Evolutionary conservation across 2,888 invertebrate species (phyloP).

Genomic region (Callosobruchus maculatus): DNA sequence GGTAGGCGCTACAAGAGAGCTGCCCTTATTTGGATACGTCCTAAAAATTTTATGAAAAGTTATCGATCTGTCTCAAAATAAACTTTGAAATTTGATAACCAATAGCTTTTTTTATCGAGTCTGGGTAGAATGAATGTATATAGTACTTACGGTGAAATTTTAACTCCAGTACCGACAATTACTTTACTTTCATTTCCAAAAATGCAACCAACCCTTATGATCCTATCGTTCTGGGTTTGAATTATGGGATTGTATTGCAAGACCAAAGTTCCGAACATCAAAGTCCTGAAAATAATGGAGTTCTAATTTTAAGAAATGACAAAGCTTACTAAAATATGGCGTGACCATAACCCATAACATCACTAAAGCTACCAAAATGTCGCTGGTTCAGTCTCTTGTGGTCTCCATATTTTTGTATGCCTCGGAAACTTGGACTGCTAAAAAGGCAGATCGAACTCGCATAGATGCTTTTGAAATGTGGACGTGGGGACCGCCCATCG

Average conservation of each 20-base stretch:
- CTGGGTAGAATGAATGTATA: too few species aligned
- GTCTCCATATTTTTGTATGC: too few species aligned
- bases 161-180: constrained; percentile 57
- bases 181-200: constrained; percentile 54
- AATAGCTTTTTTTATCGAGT: too few species aligned
- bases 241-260: constrained; percentile 82
- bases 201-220: constrained; percentile 77
- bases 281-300: constrained; percentile 58
- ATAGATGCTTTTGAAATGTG: too few species aligned
- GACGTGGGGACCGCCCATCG: too few species aligned
- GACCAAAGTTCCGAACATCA: constrained; percentile 72
- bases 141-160: constrained; percentile 54
- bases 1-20: constrained; percentile 51
- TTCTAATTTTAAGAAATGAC: too few species aligned
- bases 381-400: too few species aligned
- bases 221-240: constrained; percentile 79
- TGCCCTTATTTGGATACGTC: constrained; percentile 48
- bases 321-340: too few species aligned
- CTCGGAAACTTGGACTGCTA: too few species aligned
- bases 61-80: not conserved
- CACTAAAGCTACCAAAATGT: too few species aligned
- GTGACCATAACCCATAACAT: too few species aligned
- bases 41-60: constrained; percentile 32
- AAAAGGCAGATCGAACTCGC: too few species aligned
- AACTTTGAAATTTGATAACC: not conserved